A percentile compares a stretch with the other conserved stretches of the same genome.
phyloP scores from a whole-genome alignment of 2,113 vertebrate species.

The Alosa alosa region DNA sequence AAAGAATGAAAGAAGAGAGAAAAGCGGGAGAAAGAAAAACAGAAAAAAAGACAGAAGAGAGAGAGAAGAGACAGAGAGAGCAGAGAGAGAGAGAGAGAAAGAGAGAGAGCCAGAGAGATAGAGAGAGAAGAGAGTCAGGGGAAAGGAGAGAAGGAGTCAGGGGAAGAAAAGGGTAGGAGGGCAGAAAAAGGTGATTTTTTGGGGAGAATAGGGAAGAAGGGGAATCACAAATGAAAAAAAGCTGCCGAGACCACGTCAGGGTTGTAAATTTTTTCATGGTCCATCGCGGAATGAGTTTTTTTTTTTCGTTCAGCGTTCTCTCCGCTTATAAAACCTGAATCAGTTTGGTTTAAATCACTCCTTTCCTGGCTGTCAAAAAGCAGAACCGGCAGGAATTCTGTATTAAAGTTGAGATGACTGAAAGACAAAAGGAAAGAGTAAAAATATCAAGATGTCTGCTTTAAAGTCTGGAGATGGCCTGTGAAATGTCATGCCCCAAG shows the following conservation, averaged over 20 bases:
- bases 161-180: not conserved
- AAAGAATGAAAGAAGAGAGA: no score
- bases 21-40: not conserved
- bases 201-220: slow-evolving; percentile 5
- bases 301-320: slow-evolving; percentile 39
- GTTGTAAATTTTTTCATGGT: slow-evolving; percentile 41
- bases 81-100: not conserved
- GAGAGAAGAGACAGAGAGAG: no score
- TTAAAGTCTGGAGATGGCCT: slow-evolving; percentile 6
- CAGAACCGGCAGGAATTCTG: slow-evolving; percentile 22
- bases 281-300: slow-evolving; percentile 28
- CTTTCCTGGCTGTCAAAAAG: slow-evolving; percentile 37
- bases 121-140: no score
- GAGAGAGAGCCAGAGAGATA: not conserved
- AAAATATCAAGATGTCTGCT: slow-evolving; percentile 35
- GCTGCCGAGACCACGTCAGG: slow-evolving; percentile 35
- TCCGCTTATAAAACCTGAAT: slow-evolving; percentile 42
- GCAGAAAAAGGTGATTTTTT: not conserved
- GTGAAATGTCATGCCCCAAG: slow-evolving; percentile 3
- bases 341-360: slow-evolving; percentile 48
- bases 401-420: slow-evolving; percentile 23
- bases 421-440: slow-evolving; percentile 43
- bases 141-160: no score
- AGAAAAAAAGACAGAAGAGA: no score
- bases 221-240: slow-evolving; percentile 41